Conservation (phyloP, 1,140 invertebrate species). For the Pseudomyrmex pallidus region DNA sequence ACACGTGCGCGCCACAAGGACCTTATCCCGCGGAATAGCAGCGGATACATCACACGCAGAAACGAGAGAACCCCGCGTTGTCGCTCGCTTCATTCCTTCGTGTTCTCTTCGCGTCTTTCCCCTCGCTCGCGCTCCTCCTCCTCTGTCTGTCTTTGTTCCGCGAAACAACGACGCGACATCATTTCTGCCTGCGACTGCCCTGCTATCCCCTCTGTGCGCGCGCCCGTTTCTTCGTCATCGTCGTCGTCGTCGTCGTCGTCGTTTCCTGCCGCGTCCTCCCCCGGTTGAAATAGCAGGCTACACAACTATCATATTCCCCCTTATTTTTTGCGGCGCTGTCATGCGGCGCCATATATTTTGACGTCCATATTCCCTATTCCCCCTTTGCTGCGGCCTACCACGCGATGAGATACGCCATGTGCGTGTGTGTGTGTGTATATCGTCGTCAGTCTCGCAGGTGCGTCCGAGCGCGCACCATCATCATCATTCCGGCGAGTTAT, state of each 20-base stretch:
- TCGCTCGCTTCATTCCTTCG: constrained; percentile 49
- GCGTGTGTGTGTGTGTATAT: background rate
- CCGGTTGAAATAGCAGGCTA: constrained; percentile 75
- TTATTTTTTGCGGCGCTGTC: constrained; percentile 78
- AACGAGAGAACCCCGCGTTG: constrained; percentile 60
- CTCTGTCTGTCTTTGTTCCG: constrained; percentile 34
- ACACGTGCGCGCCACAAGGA: constrained; percentile 30
- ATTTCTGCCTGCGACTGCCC: constrained; percentile 35
- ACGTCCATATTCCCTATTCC: constrained; percentile 69
- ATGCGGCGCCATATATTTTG: constrained; percentile 77
- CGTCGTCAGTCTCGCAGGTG: constrained; percentile 18
- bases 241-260: constrained; percentile 45
- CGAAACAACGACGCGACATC: constrained; percentile 54
- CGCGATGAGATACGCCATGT: constrained; percentile 23
- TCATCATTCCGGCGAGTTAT: constrained; percentile 34
- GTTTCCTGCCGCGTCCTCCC: background rate
- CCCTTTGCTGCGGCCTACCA: background rate
- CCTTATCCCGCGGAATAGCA: constrained; percentile 62
- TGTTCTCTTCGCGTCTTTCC: constrained; percentile 13
- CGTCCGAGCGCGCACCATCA: background rate
- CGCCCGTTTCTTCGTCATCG: constrained; percentile 16
- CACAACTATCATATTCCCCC: constrained; percentile 79
- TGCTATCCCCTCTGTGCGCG: constrained; percentile 3
- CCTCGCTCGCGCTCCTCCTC: constrained; percentile 8
- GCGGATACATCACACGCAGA: constrained; percentile 60